A percentile compares a stretch with the other conserved stretches of the same genome.
phyloP scores from a whole-genome alignment of 2,797 vertebrate genomes.

The Phrynocephalus guinanensis region DNA sequence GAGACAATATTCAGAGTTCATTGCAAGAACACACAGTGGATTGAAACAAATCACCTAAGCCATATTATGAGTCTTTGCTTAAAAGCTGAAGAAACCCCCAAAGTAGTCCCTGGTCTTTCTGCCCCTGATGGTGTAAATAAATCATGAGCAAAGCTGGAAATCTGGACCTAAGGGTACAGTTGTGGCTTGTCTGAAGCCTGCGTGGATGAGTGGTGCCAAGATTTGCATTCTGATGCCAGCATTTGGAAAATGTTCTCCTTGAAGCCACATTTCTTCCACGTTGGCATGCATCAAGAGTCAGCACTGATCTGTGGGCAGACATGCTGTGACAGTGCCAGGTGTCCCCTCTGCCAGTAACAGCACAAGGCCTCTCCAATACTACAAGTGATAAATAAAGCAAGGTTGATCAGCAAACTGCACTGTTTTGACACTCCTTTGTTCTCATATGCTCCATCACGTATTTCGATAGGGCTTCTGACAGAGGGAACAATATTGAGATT shows the following conservation, averaged over 20 bases:
- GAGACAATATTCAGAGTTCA: not conserved
- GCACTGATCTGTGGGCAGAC: slow-evolving; percentile 1
- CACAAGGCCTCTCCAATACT: not conserved
- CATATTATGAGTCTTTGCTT: too few relatives aligned
- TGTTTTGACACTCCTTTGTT: not conserved
- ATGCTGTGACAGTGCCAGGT: slow-evolving; percentile 1
- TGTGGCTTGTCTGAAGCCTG: not conserved
- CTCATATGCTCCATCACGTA: not conserved
- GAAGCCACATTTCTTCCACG: slow-evolving; percentile 6
- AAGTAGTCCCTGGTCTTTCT: not conserved
- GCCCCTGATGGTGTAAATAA: not conserved
- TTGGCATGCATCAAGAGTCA: not conserved
- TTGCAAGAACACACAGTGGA: not conserved
- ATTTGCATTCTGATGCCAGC: not conserved
- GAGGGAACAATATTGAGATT: not conserved
- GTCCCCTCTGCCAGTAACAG: slow-evolving; percentile 5
- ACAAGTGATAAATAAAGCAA: not conserved
- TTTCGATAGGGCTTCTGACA: not conserved
- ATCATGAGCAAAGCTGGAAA: not conserved
- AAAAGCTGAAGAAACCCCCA: too few relatives aligned
- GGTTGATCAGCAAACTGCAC: not conserved
- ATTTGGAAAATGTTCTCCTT: slow-evolving; percentile 2
- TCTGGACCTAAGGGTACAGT: slow-evolving; percentile 1
- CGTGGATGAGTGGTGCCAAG: slow-evolving; percentile 1
- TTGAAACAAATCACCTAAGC: not conserved